Percentiles rank a stretch among this genome's conserved stretches.
Conservation (phyloP, 1,140 invertebrate genomes). For the Formica exsecta region DNA sequence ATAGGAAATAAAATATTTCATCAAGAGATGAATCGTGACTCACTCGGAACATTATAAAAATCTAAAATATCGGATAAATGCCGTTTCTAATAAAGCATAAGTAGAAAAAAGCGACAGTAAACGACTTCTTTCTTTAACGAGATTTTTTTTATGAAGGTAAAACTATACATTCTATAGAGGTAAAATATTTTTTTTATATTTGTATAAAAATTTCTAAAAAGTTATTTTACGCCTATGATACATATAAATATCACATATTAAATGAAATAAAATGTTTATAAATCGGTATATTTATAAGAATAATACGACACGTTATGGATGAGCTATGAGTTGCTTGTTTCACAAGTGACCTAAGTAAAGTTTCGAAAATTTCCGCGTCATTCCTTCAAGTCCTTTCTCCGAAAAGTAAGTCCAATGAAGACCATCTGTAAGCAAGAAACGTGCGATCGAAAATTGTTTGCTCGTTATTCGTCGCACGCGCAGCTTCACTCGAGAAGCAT, state of each 20-base stretch:
- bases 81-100: not conserved
- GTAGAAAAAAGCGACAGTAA: not conserved
- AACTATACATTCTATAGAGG: not conserved
- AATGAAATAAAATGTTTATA: not conserved
- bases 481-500: constrained; percentile 19
- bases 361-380: constrained; percentile 50
- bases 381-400: constrained; percentile 41
- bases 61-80: not conserved
- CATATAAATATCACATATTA: not conserved
- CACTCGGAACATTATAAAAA: not conserved
- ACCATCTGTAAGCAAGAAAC: constrained; percentile 43
- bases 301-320: not conserved
- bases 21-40: not conserved
- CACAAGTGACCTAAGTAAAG: constrained; percentile 7
- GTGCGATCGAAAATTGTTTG: constrained; percentile 51
- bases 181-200: not conserved
- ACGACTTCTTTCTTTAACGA: not conserved
- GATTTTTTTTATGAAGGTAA: not conserved
- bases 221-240: too few species aligned
- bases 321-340: constrained; percentile 20
- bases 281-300: constrained; percentile 5
- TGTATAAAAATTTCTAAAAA: too few species aligned
- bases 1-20: constrained; percentile 25
- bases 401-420: constrained; percentile 36
- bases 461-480: constrained; percentile 48